Conservation (phyloP, 2,888 invertebrate genomes). For the Oasisia sp. region DNA sequence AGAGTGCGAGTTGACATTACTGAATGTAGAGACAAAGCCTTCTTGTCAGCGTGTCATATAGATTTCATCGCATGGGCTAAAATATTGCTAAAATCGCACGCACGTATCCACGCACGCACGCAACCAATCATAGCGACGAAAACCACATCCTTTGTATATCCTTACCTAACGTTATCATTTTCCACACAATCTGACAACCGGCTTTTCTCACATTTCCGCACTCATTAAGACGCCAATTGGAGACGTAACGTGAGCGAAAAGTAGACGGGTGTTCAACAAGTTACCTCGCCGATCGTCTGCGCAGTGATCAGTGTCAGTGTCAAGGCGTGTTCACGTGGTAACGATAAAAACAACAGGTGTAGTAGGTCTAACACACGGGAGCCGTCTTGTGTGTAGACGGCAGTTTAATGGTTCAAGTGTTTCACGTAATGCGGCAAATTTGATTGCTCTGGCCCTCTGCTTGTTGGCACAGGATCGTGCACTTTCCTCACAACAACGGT, state of each 20-base stretch:
- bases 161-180: neutral
- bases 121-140: neutral
- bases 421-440: neutral
- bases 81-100: too few species aligned
- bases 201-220: neutral
- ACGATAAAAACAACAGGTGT: neutral
- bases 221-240: neutral
- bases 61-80: too few species aligned
- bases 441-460: neutral
- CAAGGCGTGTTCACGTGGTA: neutral
- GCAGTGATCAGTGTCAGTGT: neutral
- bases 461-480: neutral
- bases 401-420: neutral
- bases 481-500: neutral
- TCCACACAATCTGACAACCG: neutral
- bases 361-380: neutral
- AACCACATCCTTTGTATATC: neutral
- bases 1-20: too few species aligned
- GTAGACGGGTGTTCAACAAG: neutral
- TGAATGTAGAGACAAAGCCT: too few species aligned
- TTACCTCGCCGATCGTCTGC: neutral
- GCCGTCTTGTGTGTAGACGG: neutral
- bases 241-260: neutral
- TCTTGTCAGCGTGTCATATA: too few species aligned
- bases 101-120: too few species aligned